Evolutionary conservation across 64 coral and sea anemone species (phyloP), one percentile per base, ranked within the genome.

Genomic region (Astreopora myriophthalma): DNA sequence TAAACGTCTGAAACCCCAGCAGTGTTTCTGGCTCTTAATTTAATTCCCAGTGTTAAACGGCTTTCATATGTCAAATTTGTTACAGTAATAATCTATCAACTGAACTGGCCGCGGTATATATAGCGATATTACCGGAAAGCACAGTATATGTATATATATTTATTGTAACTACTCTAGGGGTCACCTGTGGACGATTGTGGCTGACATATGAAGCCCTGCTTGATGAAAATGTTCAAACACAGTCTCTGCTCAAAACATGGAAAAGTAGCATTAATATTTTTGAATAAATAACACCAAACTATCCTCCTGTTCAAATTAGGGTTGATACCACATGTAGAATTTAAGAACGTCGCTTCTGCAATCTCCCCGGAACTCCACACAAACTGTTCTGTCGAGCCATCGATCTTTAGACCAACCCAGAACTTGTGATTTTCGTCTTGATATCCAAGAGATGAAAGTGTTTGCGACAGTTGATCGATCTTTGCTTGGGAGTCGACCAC

Each of bases 301-400:
- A 31, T 1, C 12, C 0, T 20, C 6, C 23, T 8, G 25, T 20
- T 32, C 1, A 8, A 3, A 24, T 23, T 22, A 10, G 0, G 32
- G 0, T n/a, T 36, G 36, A 13, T 83, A 11, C 19, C 32, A 16
- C 79, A 83, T 5, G 33, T 65, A 12, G 34, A 39, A 16, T 83
- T 83, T 1, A 83, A 1, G 19, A 36, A 28, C 0, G 7, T 11
- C n/a, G 12, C 33, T 6, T 65, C 7, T 13, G 16, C 79, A 65
- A 58, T 39, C 20, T 38, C 57, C 17, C 79, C 79, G 22, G 79
- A 37, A 26, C 79, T 83, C 79, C 79, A 83, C n/a, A 64, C 31
- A 14, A 38, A 83, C 1, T 83, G 31, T 34, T 2, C 17, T 34
- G 14, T 65, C 0, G 79, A 63, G 36, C 9, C 8, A 13, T 83